Conservation (phyloP, 2,888 invertebrate species). For the Cheilosia variabilis region DNA sequence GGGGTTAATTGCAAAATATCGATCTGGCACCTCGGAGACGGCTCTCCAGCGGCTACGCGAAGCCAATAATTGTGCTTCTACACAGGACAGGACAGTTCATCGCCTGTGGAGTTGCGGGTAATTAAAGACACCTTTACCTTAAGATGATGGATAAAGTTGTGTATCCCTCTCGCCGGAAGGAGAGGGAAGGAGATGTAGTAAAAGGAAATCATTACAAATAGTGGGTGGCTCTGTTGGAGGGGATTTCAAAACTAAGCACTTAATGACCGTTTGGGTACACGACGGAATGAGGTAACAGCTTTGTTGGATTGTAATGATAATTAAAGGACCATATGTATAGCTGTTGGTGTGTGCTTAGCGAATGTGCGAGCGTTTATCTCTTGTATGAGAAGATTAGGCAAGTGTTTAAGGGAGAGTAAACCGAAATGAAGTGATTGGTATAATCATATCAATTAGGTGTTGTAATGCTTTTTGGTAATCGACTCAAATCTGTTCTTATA, state of each 20-base stretch:
- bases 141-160: conserved; percentile 58
- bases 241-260: conserved; percentile 17
- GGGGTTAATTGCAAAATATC: conserved; percentile 67
- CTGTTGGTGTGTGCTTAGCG: background rate
- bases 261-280: conserved; percentile 30
- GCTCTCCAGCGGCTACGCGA: background rate
- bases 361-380: conserved; percentile 27
- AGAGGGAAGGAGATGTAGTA: background rate
- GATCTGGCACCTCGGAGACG: conserved; percentile 15
- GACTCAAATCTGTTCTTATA: conserved; percentile 42
- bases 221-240: conserved; percentile 8
- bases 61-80: conserved; percentile 1
- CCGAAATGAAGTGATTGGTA: conserved; percentile 42
- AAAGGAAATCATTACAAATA: conserved; percentile 22
- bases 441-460: conserved; percentile 50
- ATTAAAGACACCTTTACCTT: conserved; percentile 62
- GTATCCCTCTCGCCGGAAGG: conserved; percentile 22
- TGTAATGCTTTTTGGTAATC: conserved; percentile 32
- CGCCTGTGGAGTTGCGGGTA: conserved; percentile 29
- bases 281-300: conserved; percentile 11
- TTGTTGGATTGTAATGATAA: conserved; percentile 7
- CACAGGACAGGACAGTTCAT: background rate
- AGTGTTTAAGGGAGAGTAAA: background rate
- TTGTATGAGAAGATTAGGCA: conserved; percentile 31
- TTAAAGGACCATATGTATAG: conserved; percentile 3